Base-by-base conservation (phyloP, 2,797 vertebrate genomes). In the Megaceryle alcyon region DNA sequence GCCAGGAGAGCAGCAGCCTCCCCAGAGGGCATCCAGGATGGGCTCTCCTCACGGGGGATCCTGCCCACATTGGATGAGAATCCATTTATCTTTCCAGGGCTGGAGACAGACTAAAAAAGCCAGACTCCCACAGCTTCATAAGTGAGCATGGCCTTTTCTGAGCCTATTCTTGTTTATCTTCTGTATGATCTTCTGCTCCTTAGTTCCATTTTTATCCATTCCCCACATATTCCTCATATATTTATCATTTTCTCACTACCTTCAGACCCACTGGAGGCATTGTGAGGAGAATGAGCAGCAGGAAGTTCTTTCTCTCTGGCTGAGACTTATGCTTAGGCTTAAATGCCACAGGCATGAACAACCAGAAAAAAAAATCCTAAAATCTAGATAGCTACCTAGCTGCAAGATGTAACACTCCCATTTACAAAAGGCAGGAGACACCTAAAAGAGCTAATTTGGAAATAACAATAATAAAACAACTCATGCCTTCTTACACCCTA, bases 381-480 rank as follows among this genome's bases (percentile, higher is more conserved):
- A 72, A 94, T 95, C 92, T 77, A 91, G 61, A 76, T 94, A 88
- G 65, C 71, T 85, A 25, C 82, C 72, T 17, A 76, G 23, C 29
- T 92, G 82, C 49, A 60, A 93, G 77, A 91, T 9, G 2, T 65
- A 94, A 88, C 64, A 69, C 69, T 90, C 73, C 51, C 87, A 84
- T 91, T 91, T 91, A 46, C 66, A 88, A 88, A 85, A 88, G 73
- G 49, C 13, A 54, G 59, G 80, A 69, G 88, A 85, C 93, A 96
- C 95, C 93, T 95, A 86, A 75, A 93, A 90, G 60, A 80, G 48
- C 39, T 78, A 48, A 41, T 92, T 92, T 94, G 48, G 90, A 91
- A 88, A 72, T 68, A 86, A 73, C 56, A 88, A 33, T 73, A 93
- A 94, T 77, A 88, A 93, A 88, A 51, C 37, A 69, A 49, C 43